Evolutionary conservation across 2,113 vertebrate species (phyloP).

Genomic region (Nibea coibor): DNA sequence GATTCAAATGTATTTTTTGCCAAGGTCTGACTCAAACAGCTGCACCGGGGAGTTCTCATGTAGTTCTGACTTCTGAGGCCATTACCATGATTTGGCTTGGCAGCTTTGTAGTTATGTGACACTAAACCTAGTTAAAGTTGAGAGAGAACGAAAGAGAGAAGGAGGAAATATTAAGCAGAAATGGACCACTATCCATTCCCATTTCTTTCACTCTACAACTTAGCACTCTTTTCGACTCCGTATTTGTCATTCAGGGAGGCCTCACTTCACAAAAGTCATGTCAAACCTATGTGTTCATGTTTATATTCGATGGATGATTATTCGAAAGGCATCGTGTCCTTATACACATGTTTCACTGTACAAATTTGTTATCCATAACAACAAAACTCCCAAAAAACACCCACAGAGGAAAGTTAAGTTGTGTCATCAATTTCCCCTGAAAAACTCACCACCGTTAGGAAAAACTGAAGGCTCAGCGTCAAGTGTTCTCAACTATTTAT

Average conservation of each 20-base stretch:
- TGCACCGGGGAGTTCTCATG: conserved; percentile 67
- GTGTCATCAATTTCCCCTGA: conserved; percentile 73
- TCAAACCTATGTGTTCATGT: conserved; percentile 27
- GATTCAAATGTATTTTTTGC: conserved; percentile 58
- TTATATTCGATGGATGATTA: conserved; percentile 12
- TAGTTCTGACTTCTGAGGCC: conserved; percentile 60
- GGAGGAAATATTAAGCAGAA: conserved; percentile 58
- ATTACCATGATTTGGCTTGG: conserved; percentile 74
- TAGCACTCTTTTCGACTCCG: conserved; percentile 18
- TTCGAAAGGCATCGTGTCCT: conserved; percentile 38
- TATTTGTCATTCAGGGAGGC: conserved; percentile 29
- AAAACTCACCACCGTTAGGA: conserved; percentile 70
- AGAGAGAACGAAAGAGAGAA: conserved; percentile 45
- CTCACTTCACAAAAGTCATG: conserved; percentile 23
- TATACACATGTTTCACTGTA: conserved; percentile 45
- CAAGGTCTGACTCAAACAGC: conserved; percentile 69
- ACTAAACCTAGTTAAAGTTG: conserved; percentile 67
- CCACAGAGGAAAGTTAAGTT: conserved; percentile 76
- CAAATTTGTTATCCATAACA: conserved; percentile 73
- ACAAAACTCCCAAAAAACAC: conserved; percentile 69
- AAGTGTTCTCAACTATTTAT: conserved; percentile 77
- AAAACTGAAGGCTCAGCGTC: conserved; percentile 71
- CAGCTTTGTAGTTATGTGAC: conserved; percentile 67
- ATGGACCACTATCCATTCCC: conserved; percentile 49
- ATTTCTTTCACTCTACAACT: conserved; percentile 37